These are phyloP conservation scores for Drosophila tsacasi DNA, from an alignment of 1,140 invertebrate genomes.

Conservation along the genomic window DNA sequence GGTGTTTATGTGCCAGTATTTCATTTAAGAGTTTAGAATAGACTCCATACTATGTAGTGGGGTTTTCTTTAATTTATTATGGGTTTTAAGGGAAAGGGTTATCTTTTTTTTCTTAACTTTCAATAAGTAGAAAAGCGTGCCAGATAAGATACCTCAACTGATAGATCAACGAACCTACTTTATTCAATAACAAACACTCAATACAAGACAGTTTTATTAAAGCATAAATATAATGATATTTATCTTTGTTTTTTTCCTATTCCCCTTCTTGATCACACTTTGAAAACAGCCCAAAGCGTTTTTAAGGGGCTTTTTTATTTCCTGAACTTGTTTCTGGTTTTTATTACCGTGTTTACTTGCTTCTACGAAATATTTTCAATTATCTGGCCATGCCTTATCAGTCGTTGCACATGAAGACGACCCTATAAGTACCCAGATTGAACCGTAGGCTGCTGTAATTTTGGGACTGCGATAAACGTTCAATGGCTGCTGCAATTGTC, in stretches of 20 bases:
- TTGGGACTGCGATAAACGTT: slow-evolving; percentile 34
- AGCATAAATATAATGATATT: slow-evolving; percentile 6
- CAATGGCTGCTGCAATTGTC: slow-evolving; percentile 43
- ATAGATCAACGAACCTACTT: slow-evolving; percentile 9
- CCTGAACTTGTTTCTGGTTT: slow-evolving; percentile 16
- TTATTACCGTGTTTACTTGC: slow-evolving; percentile 27
- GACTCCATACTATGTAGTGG: not conserved
- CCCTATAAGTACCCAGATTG: slow-evolving; percentile 19
- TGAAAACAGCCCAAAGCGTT: not conserved
- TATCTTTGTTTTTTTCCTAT: slow-evolving; percentile 1
- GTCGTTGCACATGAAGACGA: slow-evolving; percentile 8
- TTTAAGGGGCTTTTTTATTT: slow-evolving; percentile 11
- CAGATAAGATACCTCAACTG: slow-evolving; percentile 4
- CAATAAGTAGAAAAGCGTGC: not conserved
- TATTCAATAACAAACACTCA: not conserved
- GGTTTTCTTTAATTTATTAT: not conserved
- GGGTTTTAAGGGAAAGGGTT: not conserved
- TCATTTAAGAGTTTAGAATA: not conserved
- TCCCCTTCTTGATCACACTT: slow-evolving; percentile 4
- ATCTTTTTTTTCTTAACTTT: not conserved
- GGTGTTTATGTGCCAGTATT: not conserved
- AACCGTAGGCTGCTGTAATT: slow-evolving; percentile 13
- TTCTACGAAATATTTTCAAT: slow-evolving; percentile 13
- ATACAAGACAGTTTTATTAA: slow-evolving; percentile 8
- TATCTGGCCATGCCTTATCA: slow-evolving; percentile 22